Evolutionary conservation across 2,113 vertebrate species (phyloP), one percentile per base, ranked within the genome.

Genomic region (Taxidea taxus): DNA sequence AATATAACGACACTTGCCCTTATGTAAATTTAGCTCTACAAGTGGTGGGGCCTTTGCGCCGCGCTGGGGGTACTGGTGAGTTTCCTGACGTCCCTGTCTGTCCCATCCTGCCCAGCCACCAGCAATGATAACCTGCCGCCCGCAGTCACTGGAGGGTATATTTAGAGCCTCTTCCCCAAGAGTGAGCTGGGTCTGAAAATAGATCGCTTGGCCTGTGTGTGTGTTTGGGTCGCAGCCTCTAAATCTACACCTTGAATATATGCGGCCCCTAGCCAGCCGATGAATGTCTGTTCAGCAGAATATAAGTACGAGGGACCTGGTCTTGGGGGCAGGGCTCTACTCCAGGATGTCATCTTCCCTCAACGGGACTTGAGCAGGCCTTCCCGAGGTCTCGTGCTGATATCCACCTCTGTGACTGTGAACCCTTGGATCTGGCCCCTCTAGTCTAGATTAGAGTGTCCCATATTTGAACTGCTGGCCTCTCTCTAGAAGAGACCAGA

Each of bases 101-200:
- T 93, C 91, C 82, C 81, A 3, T 85, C 92, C 96, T 25, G n/a
- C 86, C 90, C 98, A 96, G 96, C 96, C 94, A 91, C 95, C 86
- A 37, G 97, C 54, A 18, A n/a, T 37, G 85, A 49, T 68, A 29
- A 51, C 82, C 96, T 72, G 89, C 91, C 93, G 85, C 85, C 96
- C 25, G 75, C 72, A 39, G 91, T 39, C 94, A 54, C 96, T 82
- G 88, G 94, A 21, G 64, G 27, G 94, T 97, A 95, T 97, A 98
- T 97, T 98, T 98, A 97, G 97, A 96, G 85, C 70, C 58, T 95
- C 93, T 97, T 86, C 90, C 66, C 87, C 68, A 84, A 72, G 56
- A 90, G 51, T 37, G 66, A 95, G 91, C 54, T 64, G 75, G 77
- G 82, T 90, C 97, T 97, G 94, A 97, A 97, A 97, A 98, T 97